Conservation (phyloP, 2,113 vertebrate species). For the Cathartes aura region DNA sequence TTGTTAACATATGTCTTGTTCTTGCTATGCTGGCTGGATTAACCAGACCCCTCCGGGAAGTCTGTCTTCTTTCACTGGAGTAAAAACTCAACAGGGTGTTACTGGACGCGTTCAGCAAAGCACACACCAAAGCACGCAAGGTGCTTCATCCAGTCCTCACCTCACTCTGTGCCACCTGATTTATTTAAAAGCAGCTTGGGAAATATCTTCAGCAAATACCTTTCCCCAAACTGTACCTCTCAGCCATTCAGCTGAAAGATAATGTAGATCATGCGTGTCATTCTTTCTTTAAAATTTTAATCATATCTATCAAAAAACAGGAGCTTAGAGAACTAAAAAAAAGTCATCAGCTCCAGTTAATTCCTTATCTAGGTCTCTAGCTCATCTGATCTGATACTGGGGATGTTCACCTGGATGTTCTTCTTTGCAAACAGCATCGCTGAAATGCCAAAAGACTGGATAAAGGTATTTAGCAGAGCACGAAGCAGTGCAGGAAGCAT, state of each 20-base stretch:
- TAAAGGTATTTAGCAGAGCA: background rate
- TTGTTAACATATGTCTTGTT: background rate
- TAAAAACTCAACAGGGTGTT: background rate
- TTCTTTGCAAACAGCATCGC: background rate
- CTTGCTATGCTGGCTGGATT: background rate
- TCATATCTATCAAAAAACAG: background rate
- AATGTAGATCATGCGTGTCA: fast-evolving
- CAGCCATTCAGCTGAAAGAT: background rate
- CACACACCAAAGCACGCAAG: background rate
- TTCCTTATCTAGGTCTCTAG: background rate
- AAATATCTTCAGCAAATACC: background rate
- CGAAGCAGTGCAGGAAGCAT: background rate
- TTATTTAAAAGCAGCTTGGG: background rate
- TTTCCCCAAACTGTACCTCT: background rate
- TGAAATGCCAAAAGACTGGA: background rate
- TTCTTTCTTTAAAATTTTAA: background rate
- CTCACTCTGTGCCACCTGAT: background rate
- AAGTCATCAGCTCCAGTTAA: background rate
- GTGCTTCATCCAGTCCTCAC: background rate
- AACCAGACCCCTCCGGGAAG: background rate
- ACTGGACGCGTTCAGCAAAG: background rate
- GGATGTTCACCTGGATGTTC: background rate
- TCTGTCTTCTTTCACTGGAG: background rate
- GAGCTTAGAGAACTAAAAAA: background rate
- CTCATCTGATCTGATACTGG: background rate